phyloP scores from a whole-genome alignment of 2,797 vertebrate genomes.

The Platalea minor region DNA sequence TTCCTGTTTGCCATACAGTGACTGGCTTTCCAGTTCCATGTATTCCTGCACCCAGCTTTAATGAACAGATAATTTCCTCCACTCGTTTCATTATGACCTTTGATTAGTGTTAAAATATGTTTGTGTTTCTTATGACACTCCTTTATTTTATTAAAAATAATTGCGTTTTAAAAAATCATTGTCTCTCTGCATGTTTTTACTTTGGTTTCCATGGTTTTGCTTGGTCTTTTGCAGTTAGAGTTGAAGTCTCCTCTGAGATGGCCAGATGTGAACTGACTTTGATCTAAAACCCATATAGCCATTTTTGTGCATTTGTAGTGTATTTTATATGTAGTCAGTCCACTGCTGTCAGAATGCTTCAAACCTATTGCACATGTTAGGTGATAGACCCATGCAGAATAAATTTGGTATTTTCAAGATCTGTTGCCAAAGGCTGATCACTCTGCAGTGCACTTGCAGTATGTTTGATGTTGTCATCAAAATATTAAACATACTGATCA shows the following conservation, averaged over 20 bases:
- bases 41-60: not conserved
- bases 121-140: not conserved
- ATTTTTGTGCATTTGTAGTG: not conserved
- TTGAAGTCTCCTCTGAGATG: not conserved
- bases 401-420: not conserved
- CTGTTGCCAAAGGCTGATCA: not conserved
- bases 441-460: not conserved
- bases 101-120: not conserved
- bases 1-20: not conserved
- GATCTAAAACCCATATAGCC: not conserved
- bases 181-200: not conserved
- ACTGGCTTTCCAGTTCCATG: not conserved
- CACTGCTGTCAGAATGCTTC: not conserved
- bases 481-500: not conserved
- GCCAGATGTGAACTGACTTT: not conserved
- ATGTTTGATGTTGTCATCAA: conserved; percentile 14
- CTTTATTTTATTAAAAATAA: not conserved
- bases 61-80: not conserved
- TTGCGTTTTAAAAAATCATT: not conserved
- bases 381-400: not conserved
- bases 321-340: not conserved
- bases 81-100: not conserved
- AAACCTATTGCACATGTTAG: not conserved
- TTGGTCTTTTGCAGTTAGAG: not conserved
- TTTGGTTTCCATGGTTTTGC: not conserved